A percentile compares a stretch with the other conserved stretches of the same genome.
Conservation (phyloP, 2,113 vertebrate genomes). For the Anser brachyrhynchus region DNA sequence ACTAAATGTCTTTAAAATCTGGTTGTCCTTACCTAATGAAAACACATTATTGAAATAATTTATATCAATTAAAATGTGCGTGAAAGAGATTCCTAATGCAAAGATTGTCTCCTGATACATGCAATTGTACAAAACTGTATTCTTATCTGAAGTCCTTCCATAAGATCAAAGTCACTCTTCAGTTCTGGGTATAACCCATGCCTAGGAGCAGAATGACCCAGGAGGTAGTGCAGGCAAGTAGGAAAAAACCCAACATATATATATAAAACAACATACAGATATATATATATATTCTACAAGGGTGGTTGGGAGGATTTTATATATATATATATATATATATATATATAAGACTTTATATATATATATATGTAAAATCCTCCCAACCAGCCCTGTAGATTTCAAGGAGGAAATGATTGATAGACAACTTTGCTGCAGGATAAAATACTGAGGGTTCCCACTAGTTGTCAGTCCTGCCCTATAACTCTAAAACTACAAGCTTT, state of each 20-base stretch:
- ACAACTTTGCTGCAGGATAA: background rate
- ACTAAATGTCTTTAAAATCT: background rate
- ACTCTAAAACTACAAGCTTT: background rate
- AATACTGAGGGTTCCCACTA: background rate
- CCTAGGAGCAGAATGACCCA: background rate
- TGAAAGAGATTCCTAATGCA: background rate
- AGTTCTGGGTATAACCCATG: background rate
- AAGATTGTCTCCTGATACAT: background rate
- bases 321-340: background rate
- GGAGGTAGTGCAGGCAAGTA: background rate
- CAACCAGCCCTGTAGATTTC: background rate
- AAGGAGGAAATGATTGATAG: background rate
- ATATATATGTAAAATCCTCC: background rate
- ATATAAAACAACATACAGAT: no score
- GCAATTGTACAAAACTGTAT: background rate
- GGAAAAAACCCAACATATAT: no score
- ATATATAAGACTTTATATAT: background rate
- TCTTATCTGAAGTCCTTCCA: background rate
- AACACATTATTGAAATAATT: background rate
- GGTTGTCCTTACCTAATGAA: background rate
- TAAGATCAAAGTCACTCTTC: background rate
- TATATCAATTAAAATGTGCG: background rate
- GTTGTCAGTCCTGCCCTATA: background rate
- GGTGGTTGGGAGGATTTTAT: no score
- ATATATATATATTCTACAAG: no score